These are phyloP conservation scores for Brachypodius melanocephalos DNA, from an alignment of 2,113 vertebrate genomes.

Conservation along the genomic window DNA sequence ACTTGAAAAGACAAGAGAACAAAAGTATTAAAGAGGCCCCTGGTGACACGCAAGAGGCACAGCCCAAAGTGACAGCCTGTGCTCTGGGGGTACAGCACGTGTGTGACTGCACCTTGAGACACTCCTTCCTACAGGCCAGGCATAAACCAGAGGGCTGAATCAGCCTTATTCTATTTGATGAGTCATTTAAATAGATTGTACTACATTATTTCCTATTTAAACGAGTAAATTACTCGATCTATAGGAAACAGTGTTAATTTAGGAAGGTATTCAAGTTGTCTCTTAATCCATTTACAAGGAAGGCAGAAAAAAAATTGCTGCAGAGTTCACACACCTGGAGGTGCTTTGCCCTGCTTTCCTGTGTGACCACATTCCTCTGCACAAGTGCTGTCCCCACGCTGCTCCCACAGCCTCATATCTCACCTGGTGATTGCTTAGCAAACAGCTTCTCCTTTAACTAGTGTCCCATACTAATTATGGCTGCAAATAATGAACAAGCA, in stretches of 20 bases:
- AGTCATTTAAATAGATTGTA: not conserved
- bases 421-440: not conserved
- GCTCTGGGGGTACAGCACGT: not conserved
- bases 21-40: not conserved
- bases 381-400: not conserved
- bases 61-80: not conserved
- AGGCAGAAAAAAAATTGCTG: not conserved
- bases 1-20: not conserved
- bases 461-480: not conserved
- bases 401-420: not conserved
- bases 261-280: not conserved
- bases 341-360: slow-evolving; percentile 4
- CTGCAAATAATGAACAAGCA: not conserved
- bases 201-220: not conserved
- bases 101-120: not conserved
- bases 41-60: not conserved
- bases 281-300: not conserved
- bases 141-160: not conserved
- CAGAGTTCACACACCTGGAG: not conserved
- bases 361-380: not conserved
- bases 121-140: not conserved
- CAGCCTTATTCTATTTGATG: not conserved
- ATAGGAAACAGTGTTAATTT: not conserved
- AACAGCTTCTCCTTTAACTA: not conserved
- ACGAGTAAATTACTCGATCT: not conserved